These are phyloP conservation scores for Philaenus spumarius DNA, from an alignment of 1,140 invertebrate species.

Conservation along the genomic window DNA sequence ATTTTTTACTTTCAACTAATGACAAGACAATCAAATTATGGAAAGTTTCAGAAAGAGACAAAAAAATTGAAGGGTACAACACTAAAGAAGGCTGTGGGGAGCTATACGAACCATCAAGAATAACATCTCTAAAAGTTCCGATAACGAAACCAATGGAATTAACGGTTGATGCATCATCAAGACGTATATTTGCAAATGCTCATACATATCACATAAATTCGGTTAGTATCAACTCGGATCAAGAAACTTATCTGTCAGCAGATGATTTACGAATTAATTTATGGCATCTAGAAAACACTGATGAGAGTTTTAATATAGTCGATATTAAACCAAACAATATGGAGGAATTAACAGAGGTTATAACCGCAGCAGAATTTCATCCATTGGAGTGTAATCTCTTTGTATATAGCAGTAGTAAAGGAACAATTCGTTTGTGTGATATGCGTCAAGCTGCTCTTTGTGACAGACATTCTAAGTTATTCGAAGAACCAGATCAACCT, in stretches of 20 bases:
- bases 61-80: conserved; percentile 80
- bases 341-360: conserved; percentile 98
- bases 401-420: conserved; percentile 99
- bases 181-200: conserved; percentile 98
- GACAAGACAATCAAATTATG: conserved; percentile 79
- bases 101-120: conserved; percentile 70
- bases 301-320: conserved; percentile 99
- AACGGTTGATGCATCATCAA: conserved; percentile 97
- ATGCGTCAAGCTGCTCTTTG: conserved; percentile 97
- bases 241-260: conserved; percentile 98
- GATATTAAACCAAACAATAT: conserved; percentile 99
- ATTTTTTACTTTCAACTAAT: conserved; percentile 98
- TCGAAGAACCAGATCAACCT: conserved; percentile 98
- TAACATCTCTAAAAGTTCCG: conserved; percentile 80
- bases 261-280: conserved; percentile 98
- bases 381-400: conserved; percentile 97
- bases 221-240: conserved; percentile 98
- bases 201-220: conserved; percentile 99
- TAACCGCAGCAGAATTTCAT: conserved; percentile 98
- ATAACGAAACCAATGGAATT: conserved; percentile 93
- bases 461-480: conserved; percentile 97
- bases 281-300: conserved; percentile 98
- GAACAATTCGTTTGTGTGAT: conserved; percentile 96
- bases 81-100: conserved; percentile 91
- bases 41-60: conserved; percentile 91